A percentile compares a stretch with the other conserved stretches of the same genome.
phyloP scores from a whole-genome alignment of 2,888 invertebrate species.

The Agrotis puta region DNA sequence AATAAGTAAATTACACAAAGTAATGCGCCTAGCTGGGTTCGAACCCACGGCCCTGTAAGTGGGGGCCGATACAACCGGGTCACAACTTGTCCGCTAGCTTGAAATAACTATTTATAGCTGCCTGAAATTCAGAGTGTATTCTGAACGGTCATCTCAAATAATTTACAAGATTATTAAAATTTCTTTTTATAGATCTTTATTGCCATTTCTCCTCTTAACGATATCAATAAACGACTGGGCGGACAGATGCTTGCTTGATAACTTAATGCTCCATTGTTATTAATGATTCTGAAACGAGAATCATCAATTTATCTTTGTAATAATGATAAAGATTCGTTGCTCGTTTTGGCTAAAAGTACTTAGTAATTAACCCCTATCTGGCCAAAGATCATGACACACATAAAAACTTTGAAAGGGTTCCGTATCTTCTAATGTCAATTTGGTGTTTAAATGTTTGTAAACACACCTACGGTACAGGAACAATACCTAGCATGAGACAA shows the following conservation, averaged over 20 bases:
- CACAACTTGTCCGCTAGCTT: too few species aligned
- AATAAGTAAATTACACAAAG: too few species aligned
- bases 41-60: too few species aligned
- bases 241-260: constrained; percentile 47
- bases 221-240: constrained; percentile 28
- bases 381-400: neutral
- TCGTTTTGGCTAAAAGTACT: constrained; percentile 32
- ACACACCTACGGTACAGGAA: too few species aligned
- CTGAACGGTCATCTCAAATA: neutral
- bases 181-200: neutral
- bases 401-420: too few species aligned
- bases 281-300: constrained; percentile 58
- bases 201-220: constrained; percentile 39
- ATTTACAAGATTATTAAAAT: neutral
- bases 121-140: neutral
- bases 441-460: too few species aligned
- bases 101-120: neutral
- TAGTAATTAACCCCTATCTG: constrained; percentile 10
- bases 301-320: constrained; percentile 46
- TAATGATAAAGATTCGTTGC: constrained; percentile 43
- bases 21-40: too few species aligned
- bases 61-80: too few species aligned
- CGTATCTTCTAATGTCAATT: too few species aligned
- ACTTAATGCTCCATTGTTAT: constrained; percentile 51
- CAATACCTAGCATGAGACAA: too few species aligned